Evolutionary conservation across 2,113 vertebrate species (phyloP), one percentile per base, ranked within the genome.

Genomic region (Orthonyx spaldingii): DNA sequence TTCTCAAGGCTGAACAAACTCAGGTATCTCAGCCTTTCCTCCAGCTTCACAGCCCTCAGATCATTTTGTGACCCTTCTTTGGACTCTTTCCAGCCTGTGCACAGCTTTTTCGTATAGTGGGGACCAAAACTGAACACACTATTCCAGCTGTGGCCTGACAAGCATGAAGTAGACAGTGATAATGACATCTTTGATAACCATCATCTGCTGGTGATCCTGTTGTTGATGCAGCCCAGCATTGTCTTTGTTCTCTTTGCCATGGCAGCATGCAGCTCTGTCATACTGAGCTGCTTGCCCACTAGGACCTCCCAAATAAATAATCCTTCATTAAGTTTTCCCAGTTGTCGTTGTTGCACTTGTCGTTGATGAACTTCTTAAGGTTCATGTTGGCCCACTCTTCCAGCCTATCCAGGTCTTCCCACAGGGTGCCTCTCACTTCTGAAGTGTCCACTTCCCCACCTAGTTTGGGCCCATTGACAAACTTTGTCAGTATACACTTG

Each of bases 211-310:
- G 20, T 30, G 77, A 71, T 41, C n/a, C 20, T 32, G 41, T 7
- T 41, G 56, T 21, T 49, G 50, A 19, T 65, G 59, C 11, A 65
- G 37, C 27, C 18, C 32, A 57, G 35, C 4, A 3, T 37, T 49
- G n/a, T 64, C 26, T 57, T 42, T 14, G 22, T 49, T 42, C 21
- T 50, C 18, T 50, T 47, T 44, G 35, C 32, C 32, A 14, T 8
- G 7, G 41, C 35, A 42, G 21, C 1, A 0, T 41, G 18, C 22
- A 50, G 26, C 8, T 35, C 26, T 56, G 24, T 64, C 21, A 32
- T 22, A 35, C 15, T 64, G 42, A 64, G 32, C 33, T 72, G 27
- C 32, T 59, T 65, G 33, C 39, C 15, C 52, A 46, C 39, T n/a
- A 49, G 35, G 20, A 64, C 10, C 39, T 32, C 21, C 21, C 7